Conservation (phyloP, 2,888 invertebrate genomes). For the Polyommatus icarus region DNA sequence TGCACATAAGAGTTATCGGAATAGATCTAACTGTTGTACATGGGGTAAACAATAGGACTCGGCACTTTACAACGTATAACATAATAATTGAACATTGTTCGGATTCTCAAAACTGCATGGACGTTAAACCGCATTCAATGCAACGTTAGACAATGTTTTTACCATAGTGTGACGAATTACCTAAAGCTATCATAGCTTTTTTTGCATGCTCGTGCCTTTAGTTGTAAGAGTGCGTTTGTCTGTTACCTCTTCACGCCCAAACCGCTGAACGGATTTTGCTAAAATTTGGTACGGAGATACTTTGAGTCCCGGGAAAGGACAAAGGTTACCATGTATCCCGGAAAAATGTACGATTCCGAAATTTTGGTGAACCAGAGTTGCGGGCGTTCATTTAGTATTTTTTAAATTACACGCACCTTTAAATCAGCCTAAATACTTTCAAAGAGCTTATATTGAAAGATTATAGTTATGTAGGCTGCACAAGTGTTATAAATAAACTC, state of each 20-base stretch:
- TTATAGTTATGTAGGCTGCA: constrained; percentile 1
- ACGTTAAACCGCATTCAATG: constrained; percentile 57
- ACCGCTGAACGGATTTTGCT: too few species aligned
- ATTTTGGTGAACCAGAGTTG: too few species aligned
- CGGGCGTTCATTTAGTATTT: too few species aligned
- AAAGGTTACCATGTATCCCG: too few species aligned
- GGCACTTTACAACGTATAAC: constrained; percentile 41
- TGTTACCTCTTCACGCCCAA: too few species aligned
- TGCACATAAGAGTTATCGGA: background rate
- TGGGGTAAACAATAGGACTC: constrained; percentile 29
- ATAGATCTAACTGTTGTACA: background rate
- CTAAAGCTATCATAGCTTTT: constrained; percentile 41
- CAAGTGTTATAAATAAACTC: constrained; percentile 29
- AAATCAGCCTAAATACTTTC: background rate
- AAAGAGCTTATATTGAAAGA: background rate
- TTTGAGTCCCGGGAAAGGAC: too few species aligned
- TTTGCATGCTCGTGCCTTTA: too few species aligned
- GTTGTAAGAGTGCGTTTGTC: too few species aligned
- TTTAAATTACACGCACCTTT: background rate
- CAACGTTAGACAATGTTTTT: constrained; percentile 71
- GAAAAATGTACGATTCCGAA: too few species aligned
- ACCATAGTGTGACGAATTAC: constrained; percentile 68
- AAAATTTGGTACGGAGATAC: too few species aligned
- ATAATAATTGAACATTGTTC: constrained; percentile 42
- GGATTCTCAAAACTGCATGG: constrained; percentile 66